Evolutionary conservation across 2,113 vertebrate species (phyloP).

Genomic region (Falco punctatus): DNA sequence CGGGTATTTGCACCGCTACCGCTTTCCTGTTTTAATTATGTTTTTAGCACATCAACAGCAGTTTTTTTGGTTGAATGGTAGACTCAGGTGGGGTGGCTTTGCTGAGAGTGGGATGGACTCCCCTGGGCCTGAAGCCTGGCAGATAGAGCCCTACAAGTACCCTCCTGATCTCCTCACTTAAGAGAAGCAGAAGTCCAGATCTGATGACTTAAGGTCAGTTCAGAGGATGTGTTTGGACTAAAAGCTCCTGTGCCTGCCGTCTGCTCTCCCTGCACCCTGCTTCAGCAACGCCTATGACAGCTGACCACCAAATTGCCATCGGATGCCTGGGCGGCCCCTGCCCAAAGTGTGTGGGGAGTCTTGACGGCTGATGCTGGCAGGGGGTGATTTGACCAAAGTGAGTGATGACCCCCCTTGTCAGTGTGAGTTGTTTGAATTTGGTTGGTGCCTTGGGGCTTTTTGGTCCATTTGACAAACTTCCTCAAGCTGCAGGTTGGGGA

Average conservation of each 20-base stretch:
- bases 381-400: background rate
- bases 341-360: background rate
- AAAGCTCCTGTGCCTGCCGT: no score
- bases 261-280: no score
- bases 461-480: background rate
- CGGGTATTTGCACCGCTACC: background rate
- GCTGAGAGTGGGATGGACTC: background rate
- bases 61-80: background rate
- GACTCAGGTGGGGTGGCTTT: background rate
- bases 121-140: background rate
- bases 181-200: no score
- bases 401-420: no score
- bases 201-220: no score
- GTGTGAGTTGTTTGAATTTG: background rate
- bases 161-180: background rate
- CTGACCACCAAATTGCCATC: background rate
- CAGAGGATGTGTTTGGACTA: no score
- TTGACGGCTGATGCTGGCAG: background rate
- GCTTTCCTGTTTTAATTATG: background rate
- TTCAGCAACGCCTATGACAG: no score
- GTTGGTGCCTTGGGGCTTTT: background rate
- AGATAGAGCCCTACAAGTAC: background rate
- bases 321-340: background rate
- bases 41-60: background rate
- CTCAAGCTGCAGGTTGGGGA: background rate